Conservation (phyloP, 2,888 invertebrate genomes). For the Arrhopalites spinosus region DNA sequence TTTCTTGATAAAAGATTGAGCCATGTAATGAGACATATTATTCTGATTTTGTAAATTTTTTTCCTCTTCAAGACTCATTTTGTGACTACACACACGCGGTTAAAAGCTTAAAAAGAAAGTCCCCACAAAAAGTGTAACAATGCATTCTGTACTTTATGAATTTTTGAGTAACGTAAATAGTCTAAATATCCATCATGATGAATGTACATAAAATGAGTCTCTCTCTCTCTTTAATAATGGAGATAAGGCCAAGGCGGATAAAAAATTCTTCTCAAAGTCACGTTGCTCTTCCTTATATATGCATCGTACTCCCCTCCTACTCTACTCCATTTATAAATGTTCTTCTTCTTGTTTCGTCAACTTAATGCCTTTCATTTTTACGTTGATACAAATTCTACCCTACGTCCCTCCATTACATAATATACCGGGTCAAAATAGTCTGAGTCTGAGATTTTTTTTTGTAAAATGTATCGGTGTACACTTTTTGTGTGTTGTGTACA, state of each 20-base stretch:
- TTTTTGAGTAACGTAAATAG: too few relatives aligned
- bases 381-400: not conserved
- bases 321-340: not conserved
- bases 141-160: not conserved
- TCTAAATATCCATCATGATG: not conserved
- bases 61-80: not conserved
- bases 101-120: not conserved
- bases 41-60: not conserved
- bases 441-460: not conserved
- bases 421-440: not conserved
- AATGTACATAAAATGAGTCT: not conserved
- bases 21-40: not conserved
- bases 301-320: not conserved
- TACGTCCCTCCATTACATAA: not conserved
- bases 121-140: not conserved
- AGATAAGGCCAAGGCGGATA: slow-evolving; percentile 11
- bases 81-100: not conserved
- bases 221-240: not conserved
- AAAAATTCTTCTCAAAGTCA: slow-evolving; percentile 23
- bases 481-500: not conserved
- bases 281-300: slow-evolving; percentile 15
- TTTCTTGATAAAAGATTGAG: not conserved
- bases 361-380: slow-evolving; percentile 9
- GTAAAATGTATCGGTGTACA: not conserved
- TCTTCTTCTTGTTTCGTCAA: not conserved